A percentile compares a stretch with the other conserved stretches of the same genome.
phyloP scores from a whole-genome alignment of 2,113 vertebrate species.

The Eclectus roratus region DNA sequence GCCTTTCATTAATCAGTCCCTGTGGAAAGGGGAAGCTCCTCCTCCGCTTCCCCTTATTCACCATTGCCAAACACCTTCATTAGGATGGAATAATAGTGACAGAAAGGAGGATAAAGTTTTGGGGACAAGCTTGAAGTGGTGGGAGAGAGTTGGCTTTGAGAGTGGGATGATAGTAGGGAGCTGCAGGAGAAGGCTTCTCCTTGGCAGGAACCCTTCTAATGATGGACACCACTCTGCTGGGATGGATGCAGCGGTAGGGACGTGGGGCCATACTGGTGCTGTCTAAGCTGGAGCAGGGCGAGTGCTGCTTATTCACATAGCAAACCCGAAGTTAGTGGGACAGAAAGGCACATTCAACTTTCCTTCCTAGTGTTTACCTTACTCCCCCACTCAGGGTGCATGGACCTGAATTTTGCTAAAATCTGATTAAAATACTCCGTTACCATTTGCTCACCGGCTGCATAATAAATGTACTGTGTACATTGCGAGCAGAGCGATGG shows the following conservation, averaged over 20 bases:
- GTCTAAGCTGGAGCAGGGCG: background rate
- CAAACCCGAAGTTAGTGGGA: background rate
- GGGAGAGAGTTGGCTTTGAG: background rate
- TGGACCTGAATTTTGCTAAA: background rate
- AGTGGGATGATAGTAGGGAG: background rate
- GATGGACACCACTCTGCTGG: fast-evolving
- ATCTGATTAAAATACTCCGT: background rate
- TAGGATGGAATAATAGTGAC: background rate
- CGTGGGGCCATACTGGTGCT: background rate
- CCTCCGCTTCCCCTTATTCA: fast-evolving
- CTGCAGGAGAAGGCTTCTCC: background rate
- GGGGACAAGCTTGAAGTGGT: background rate
- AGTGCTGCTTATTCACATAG: fast-evolving
- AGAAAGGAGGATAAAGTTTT: background rate
- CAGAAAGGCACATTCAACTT: background rate
- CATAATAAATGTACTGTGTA: background rate
- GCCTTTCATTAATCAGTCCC: background rate
- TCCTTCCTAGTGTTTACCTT: background rate
- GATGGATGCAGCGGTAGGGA: fast-evolving
- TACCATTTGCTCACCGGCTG: background rate
- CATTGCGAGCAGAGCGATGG: background rate
- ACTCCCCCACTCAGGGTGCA: background rate
- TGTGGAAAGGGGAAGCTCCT: background rate
- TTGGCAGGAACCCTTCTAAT: background rate
- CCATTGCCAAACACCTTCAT: fast-evolving